A percentile compares a stretch with the other conserved stretches of the same genome.
phyloP scores from a whole-genome alignment of 2,113 vertebrate genomes.

The Austrofundulus limnaeus region DNA sequence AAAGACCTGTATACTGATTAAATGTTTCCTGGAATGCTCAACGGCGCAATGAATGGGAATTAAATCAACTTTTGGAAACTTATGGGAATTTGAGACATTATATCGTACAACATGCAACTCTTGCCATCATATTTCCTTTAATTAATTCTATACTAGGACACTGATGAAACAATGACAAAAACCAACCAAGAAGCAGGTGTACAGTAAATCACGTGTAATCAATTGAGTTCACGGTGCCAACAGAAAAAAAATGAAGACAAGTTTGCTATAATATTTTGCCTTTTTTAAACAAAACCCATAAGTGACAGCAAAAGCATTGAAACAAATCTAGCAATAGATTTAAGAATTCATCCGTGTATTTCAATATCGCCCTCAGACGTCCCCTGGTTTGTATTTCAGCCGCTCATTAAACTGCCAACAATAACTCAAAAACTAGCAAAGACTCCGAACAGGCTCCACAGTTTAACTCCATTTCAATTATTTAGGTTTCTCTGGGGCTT shows the following conservation, averaged over 20 bases:
- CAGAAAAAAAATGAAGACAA: slow-evolving; percentile 16
- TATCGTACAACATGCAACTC: slow-evolving; percentile 46
- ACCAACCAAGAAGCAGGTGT: slow-evolving; percentile 11
- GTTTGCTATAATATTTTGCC: not conserved
- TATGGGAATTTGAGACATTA: slow-evolving; percentile 33
- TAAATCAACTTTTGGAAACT: slow-evolving; percentile 67
- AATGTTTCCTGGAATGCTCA: slow-evolving; percentile 66
- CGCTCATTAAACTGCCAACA: slow-evolving; percentile 72
- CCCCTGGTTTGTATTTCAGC: slow-evolving; percentile 74
- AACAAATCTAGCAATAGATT: slow-evolving; percentile 50
- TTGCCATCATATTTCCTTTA: slow-evolving; percentile 27
- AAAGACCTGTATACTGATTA: slow-evolving; percentile 73
- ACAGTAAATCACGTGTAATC: not conserved
- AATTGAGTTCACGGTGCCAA: not conserved
- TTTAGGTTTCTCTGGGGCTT: slow-evolving; percentile 60
- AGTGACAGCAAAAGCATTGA: slow-evolving; percentile 26
- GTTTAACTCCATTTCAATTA: slow-evolving; percentile 53
- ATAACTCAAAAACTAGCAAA: slow-evolving; percentile 66
- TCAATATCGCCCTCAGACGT: slow-evolving; percentile 59
- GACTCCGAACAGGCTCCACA: slow-evolving; percentile 56
- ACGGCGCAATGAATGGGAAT: slow-evolving; percentile 58
- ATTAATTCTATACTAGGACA: slow-evolving; percentile 13
- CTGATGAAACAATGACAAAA: slow-evolving; percentile 20
- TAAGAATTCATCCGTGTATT: slow-evolving; percentile 29
- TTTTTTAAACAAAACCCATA: slow-evolving; percentile 17